Evolutionary conservation across 2,797 vertebrate genomes (phyloP).

Genomic region (Thaleichthys pacificus): DNA sequence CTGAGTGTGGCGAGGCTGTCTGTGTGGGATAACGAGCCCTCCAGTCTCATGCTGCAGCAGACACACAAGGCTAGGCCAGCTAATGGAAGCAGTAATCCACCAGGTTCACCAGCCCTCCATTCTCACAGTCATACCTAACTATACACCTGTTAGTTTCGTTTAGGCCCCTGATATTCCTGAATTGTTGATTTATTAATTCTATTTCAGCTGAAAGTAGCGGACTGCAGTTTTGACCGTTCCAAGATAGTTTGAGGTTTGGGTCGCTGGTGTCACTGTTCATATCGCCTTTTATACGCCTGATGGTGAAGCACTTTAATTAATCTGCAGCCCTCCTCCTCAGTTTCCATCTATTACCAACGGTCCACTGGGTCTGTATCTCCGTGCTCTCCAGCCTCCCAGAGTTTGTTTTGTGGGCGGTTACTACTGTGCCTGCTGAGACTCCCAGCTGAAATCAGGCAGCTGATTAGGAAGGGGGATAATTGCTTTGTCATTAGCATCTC

Average conservation of each 20-base stretch:
- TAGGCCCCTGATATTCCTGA: too few relatives aligned
- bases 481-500: conserved; percentile 14
- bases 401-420: conserved; percentile 6
- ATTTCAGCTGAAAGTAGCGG: too few relatives aligned
- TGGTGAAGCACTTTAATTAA: too few relatives aligned
- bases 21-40: conserved; percentile 26
- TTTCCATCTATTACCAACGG: conserved; percentile 2
- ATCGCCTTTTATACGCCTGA: too few relatives aligned
- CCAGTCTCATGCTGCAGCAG: not conserved
- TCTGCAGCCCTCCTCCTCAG: too few relatives aligned
- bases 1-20: conserved; percentile 32
- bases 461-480: conserved; percentile 35
- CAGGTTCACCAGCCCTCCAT: not conserved
- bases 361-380: not conserved
- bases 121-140: too few relatives aligned
- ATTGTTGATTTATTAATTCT: too few relatives aligned
- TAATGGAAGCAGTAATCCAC: conserved; percentile 3
- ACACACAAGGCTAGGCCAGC: not conserved
- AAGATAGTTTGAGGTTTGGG: too few relatives aligned
- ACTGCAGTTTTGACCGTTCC: too few relatives aligned
- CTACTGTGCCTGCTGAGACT: conserved; percentile 1
- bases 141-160: too few relatives aligned
- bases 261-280: too few relatives aligned
- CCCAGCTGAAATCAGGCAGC: conserved; percentile 29
- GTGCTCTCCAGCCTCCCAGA: conserved; percentile 1